These are phyloP conservation scores for Camponotus fellah DNA, from an alignment of 2,888 invertebrate genomes.

Conservation along the genomic window DNA sequence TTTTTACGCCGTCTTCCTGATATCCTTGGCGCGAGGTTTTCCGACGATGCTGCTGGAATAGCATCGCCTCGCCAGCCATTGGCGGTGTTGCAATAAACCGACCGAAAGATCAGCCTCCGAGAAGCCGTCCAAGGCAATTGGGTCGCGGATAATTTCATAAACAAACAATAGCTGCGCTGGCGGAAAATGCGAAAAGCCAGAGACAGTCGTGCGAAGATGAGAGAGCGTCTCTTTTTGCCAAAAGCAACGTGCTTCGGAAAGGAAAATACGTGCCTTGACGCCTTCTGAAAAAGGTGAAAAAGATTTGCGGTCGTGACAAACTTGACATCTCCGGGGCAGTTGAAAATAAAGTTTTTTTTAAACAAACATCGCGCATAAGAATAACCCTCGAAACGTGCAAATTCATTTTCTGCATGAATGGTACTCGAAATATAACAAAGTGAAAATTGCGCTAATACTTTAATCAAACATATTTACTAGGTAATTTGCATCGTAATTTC, in stretches of 20 bases:
- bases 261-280: constrained; percentile 31
- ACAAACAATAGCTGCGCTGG: constrained; percentile 76
- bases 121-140: constrained; percentile 77
- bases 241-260: constrained; percentile 5
- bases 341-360: constrained; percentile 18
- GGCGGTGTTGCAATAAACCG: constrained; percentile 41
- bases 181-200: constrained; percentile 63
- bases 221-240: not conserved
- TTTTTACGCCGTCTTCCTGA: constrained; percentile 11
- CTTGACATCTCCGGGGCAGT: not conserved
- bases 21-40: constrained; percentile 1
- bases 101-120: constrained; percentile 69
- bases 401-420: not conserved
- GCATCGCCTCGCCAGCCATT: constrained; percentile 33
- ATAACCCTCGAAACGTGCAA: not conserved
- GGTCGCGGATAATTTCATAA: constrained; percentile 81
- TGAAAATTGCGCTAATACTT: not conserved
- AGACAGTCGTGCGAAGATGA: constrained; percentile 39
- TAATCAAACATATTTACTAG: not conserved
- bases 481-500: no score
- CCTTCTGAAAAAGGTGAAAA: constrained; percentile 45
- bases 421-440: not conserved
- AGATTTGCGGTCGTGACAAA: constrained; percentile 30
- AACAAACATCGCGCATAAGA: constrained; percentile 21
- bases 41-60: constrained; percentile 60